Conservation (phyloP, 2,888 invertebrate genomes). For the Pammene aurita region DNA sequence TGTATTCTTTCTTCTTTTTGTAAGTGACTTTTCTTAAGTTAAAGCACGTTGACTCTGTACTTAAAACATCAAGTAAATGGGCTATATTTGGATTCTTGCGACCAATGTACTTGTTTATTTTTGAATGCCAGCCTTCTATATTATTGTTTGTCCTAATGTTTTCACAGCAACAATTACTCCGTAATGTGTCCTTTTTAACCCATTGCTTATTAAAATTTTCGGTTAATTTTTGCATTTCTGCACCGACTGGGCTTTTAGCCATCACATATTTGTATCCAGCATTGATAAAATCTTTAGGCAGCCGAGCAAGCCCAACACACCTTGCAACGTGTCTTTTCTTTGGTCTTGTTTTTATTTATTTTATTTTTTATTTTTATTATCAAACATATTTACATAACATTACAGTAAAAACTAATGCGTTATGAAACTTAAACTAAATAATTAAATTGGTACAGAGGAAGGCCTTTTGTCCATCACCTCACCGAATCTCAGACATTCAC, state of each 20-base stretch:
- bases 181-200: slow-evolving; percentile 19
- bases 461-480: too few species aligned
- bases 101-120: slow-evolving; percentile 12
- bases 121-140: not conserved
- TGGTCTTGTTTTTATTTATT: too few species aligned
- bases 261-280: slow-evolving; percentile 20
- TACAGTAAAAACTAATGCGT: too few species aligned
- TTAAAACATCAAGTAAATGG: slow-evolving; percentile 21
- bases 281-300: slow-evolving; percentile 13
- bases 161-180: slow-evolving; percentile 22
- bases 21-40: slow-evolving; percentile 7
- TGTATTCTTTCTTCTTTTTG: not conserved
- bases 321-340: too few species aligned
- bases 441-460: too few species aligned
- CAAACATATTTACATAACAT: too few species aligned
- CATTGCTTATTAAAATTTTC: slow-evolving; percentile 18
- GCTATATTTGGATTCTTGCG: slow-evolving; percentile 22
- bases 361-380: too few species aligned
- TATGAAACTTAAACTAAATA: too few species aligned
- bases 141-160: slow-evolving; percentile 1
- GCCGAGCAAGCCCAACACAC: slow-evolving; percentile 16
- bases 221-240: not conserved
- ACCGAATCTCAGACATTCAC: too few species aligned
- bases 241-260: slow-evolving; percentile 17
- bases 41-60: slow-evolving; percentile 10